A percentile compares a stretch with the other conserved stretches of the same genome.
Conservation (phyloP, 2,113 vertebrate species). For the Charina bottae region DNA sequence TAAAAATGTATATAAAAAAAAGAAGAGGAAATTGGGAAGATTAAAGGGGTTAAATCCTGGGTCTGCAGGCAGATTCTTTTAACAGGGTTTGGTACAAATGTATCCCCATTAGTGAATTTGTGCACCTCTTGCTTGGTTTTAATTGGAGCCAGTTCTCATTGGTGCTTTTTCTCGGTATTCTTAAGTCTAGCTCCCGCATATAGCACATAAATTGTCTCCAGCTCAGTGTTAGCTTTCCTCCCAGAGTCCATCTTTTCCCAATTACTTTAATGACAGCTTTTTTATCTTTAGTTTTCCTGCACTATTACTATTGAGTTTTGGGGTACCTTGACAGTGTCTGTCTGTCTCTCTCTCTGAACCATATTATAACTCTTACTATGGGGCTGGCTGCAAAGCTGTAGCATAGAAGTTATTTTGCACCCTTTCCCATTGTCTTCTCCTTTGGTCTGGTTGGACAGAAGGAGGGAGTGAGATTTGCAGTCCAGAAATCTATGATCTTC, state of each 20-base stretch:
- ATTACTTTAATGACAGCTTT: too few relatives aligned
- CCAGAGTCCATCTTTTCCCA: too few relatives aligned
- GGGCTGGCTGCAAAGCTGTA: background rate
- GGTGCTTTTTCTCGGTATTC: background rate
- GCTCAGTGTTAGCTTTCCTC: too few relatives aligned
- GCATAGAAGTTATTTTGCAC: background rate
- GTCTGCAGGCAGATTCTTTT: background rate
- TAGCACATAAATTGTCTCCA: too few relatives aligned
- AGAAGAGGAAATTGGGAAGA: background rate
- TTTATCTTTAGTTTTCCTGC: background rate
- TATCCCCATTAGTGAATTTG: background rate
- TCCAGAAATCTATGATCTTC: background rate
- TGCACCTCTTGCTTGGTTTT: background rate
- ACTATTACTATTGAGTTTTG: background rate
- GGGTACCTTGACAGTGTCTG: background rate
- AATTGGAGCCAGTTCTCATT: background rate
- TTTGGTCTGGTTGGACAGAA: background rate
- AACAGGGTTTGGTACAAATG: background rate
- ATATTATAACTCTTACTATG: background rate
- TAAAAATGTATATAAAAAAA: too few relatives aligned
- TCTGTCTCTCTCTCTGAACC: background rate
- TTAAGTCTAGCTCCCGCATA: background rate
- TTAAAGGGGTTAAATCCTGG: background rate
- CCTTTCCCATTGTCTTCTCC: background rate
- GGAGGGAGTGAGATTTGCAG: background rate